phyloP scores from a whole-genome alignment of 2,113 vertebrate species.

The Hystrix cristata region DNA sequence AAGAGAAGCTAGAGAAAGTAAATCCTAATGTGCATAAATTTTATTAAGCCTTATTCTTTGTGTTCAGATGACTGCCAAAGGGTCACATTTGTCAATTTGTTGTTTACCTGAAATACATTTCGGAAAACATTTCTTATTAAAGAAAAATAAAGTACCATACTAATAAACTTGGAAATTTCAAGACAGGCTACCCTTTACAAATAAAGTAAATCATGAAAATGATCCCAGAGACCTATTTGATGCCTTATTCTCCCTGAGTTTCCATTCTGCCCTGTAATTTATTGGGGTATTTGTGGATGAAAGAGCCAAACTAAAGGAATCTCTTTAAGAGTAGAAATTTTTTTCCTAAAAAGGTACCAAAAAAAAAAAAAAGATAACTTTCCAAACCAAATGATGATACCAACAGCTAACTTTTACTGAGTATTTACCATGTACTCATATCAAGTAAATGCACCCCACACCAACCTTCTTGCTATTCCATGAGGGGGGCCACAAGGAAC shows the following conservation, averaged over 20 bases:
- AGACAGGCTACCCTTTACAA: slow-evolving; percentile 6
- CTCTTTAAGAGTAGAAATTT: background rate
- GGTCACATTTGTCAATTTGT: background rate
- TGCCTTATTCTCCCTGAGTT: background rate
- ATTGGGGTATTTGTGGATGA: background rate
- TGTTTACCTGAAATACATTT: slow-evolving; percentile 15
- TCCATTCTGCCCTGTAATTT: background rate
- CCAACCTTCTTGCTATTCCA: background rate
- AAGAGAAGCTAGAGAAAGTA: background rate
- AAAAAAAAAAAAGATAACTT: background rate
- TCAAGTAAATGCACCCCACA: background rate
- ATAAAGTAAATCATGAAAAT: background rate
- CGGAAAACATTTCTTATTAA: slow-evolving; percentile 46
- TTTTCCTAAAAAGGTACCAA: background rate
- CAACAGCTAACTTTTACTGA: background rate
- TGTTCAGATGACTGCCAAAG: slow-evolving; percentile 28
- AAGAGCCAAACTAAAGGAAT: background rate
- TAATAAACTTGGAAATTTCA: background rate
- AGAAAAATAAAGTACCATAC: slow-evolving; percentile 13
- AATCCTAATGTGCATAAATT: background rate
- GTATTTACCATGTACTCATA: background rate
- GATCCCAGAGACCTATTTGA: background rate
- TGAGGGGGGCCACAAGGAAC: background rate
- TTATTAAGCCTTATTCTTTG: slow-evolving; percentile 43
- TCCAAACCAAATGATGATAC: background rate